Conservation (phyloP, 2,113 vertebrate genomes). For the Calonectris borealis region DNA sequence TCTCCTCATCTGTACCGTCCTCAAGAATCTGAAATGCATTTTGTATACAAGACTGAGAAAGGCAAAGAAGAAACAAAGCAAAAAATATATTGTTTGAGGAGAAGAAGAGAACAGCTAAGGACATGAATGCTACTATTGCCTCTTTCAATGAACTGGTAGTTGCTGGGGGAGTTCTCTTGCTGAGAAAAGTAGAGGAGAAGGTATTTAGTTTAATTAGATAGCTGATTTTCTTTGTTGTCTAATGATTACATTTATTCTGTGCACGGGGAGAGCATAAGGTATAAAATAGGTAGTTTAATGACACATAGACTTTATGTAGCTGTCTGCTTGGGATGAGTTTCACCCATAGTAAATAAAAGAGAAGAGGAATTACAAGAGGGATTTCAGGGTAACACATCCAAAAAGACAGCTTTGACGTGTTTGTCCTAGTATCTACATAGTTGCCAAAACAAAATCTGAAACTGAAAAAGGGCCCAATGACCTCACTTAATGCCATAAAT, state of each 20-base stretch:
- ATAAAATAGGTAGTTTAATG: not conserved
- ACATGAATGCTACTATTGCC: not conserved
- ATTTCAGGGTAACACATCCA: not conserved
- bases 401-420: not conserved
- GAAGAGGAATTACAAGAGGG: not conserved
- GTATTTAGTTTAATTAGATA: not conserved
- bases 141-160: not conserved
- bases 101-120: not conserved
- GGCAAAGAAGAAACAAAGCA: not conserved
- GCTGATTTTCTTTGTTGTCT: not conserved
- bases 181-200: not conserved
- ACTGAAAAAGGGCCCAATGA: rapidly evolving
- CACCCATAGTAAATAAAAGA: not conserved
- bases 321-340: not conserved
- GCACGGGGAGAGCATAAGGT: not conserved
- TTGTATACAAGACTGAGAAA: not conserved
- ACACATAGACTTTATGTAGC: not conserved
- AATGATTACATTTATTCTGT: not conserved
- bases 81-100: not conserved
- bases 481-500: not conserved
- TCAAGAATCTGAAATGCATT: not conserved
- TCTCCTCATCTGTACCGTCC: not conserved
- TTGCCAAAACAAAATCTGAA: not conserved
- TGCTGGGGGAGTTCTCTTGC: not conserved
- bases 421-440: not conserved